Evolutionary conservation across 2,888 invertebrate genomes (phyloP).

Genomic region (Lapara coniferarum): DNA sequence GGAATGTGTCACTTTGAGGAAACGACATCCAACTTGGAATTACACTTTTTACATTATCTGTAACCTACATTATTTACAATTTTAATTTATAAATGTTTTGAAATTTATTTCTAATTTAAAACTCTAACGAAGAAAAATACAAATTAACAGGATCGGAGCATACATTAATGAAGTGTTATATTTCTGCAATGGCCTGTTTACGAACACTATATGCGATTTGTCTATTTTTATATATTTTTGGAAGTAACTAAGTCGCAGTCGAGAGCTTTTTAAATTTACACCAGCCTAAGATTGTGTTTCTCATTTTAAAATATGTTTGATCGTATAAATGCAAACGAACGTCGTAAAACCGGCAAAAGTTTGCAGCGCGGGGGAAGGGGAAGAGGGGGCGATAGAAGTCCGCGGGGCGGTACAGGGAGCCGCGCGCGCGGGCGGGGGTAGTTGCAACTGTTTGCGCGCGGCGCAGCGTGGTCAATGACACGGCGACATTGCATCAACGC

Average conservation of each 20-base stretch:
- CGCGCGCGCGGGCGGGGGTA: slow-evolving; percentile 48
- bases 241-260: background rate
- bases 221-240: background rate
- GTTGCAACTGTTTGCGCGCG: slow-evolving; percentile 62
- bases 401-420: slow-evolving; percentile 47
- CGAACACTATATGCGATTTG: background rate
- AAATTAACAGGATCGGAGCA: background rate
- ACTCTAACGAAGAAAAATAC: too few relatives aligned
- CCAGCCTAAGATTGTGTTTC: slow-evolving; percentile 36
- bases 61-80: slow-evolving; percentile 31
- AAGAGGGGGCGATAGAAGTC: slow-evolving; percentile 53
- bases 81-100: slow-evolving; percentile 14
- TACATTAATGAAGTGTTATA: background rate
- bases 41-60: slow-evolving; percentile 10
- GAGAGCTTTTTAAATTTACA: background rate
- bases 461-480: slow-evolving; percentile 78
- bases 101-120: background rate
- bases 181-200: background rate
- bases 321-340: slow-evolving; percentile 48
- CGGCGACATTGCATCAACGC: slow-evolving; percentile 82
- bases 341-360: slow-evolving; percentile 47
- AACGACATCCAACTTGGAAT: slow-evolving; percentile 24
- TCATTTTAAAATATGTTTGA: slow-evolving; percentile 39
- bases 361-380: slow-evolving; percentile 43
- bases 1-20: slow-evolving; percentile 42